These are phyloP conservation scores for Bombus terrestris DNA, from an alignment of 1,140 invertebrate species.

Conservation along the genomic window DNA sequence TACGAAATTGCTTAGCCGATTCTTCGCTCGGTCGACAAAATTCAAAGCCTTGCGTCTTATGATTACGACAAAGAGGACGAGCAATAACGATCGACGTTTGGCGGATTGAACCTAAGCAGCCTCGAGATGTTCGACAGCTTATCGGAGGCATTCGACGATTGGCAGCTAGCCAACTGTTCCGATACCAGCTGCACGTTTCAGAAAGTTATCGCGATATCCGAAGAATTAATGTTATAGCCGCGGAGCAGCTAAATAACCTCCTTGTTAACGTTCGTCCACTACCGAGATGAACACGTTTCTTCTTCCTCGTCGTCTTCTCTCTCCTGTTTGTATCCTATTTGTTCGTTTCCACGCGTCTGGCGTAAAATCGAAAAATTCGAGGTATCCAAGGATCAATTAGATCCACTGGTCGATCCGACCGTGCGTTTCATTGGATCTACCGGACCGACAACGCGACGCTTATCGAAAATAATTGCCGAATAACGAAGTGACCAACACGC, in stretches of 20 bases:
- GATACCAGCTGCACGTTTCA: slow-evolving; percentile 51
- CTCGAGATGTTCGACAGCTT: slow-evolving; percentile 49
- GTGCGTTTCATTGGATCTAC: background rate
- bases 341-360: background rate
- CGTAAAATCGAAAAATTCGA: background rate
- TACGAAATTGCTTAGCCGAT: background rate
- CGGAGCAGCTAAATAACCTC: slow-evolving; percentile 56
- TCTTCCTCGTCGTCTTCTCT: background rate
- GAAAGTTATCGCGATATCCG: slow-evolving; percentile 62
- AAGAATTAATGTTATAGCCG: slow-evolving; percentile 56
- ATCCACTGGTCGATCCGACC: background rate
- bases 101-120: background rate
- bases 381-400: slow-evolving; percentile 41
- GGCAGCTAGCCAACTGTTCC: slow-evolving; percentile 69
- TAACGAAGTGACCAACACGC: slow-evolving; percentile 39
- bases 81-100: too few relatives aligned
- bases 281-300: slow-evolving; percentile 32
- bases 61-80: too few relatives aligned
- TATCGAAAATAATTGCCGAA: slow-evolving; percentile 50
- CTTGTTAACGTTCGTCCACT: slow-evolving; percentile 45
- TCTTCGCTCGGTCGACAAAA: background rate
- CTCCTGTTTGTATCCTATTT: background rate
- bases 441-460: background rate
- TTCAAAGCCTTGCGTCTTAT: background rate
- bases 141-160: slow-evolving; percentile 58